Conservation (phyloP, 2,113 vertebrate genomes). For the Crotalus viridis region DNA sequence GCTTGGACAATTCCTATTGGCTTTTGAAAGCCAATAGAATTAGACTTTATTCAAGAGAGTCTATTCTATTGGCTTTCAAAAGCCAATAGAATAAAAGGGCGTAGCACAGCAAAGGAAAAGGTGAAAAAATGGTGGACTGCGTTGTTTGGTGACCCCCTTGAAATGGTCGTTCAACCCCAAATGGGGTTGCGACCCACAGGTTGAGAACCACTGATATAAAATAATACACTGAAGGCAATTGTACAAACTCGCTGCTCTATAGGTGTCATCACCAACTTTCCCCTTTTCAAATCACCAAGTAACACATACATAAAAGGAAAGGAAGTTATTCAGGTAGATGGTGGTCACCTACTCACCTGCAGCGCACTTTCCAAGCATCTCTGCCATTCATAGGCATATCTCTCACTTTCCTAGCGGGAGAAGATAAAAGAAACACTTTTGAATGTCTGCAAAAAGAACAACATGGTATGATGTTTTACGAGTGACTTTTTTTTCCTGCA, state of each 20-base stretch:
- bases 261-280: background rate
- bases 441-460: background rate
- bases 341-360: conserved; percentile 73
- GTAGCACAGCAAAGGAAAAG: too few species aligned
- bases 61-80: too few species aligned
- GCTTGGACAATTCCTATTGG: too few species aligned
- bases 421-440: conserved; percentile 32
- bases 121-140: too few species aligned
- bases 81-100: too few species aligned
- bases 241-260: background rate
- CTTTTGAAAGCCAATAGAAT: too few species aligned
- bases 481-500: background rate
- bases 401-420: conserved; percentile 87
- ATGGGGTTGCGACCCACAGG: too few species aligned
- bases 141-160: too few species aligned
- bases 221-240: background rate
- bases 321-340: background rate
- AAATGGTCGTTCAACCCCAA: too few species aligned
- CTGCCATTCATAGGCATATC: conserved; percentile 96
- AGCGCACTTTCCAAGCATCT: conserved; percentile 91
- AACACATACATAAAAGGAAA: background rate
- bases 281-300: background rate
- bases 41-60: too few species aligned
- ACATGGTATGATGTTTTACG: background rate
- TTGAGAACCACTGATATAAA: background rate